These are phyloP conservation scores for Fabriciana adippe DNA, from an alignment of 2,888 invertebrate species.

Conservation along the genomic window DNA sequence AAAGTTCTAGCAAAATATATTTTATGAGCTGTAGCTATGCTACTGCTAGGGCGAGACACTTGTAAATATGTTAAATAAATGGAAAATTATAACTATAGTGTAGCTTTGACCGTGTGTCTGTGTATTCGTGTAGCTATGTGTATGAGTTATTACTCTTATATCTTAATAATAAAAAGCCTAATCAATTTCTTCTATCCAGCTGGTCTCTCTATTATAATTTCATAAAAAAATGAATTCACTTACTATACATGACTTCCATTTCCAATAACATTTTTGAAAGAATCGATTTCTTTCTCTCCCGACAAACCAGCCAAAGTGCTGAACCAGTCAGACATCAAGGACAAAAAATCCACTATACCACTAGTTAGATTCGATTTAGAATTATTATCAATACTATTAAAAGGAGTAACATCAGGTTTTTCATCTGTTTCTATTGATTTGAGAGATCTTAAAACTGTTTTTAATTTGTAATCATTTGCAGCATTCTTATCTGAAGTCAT, in stretches of 20 bases:
- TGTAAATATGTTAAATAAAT: too few relatives aligned
- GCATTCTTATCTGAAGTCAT: constrained; percentile 2
- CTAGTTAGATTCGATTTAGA: neutral
- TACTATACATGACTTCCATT: constrained; percentile 14
- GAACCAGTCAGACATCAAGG: constrained; percentile 56
- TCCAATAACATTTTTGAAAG: neutral
- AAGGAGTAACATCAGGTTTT: neutral
- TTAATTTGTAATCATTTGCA: constrained; percentile 13
- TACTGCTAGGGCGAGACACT: too few relatives aligned
- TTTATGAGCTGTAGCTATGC: too few relatives aligned
- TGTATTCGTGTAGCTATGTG: too few relatives aligned
- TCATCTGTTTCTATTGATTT: constrained; percentile 27
- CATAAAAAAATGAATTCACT: neutral
- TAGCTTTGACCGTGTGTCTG: too few relatives aligned
- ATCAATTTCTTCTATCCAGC: too few relatives aligned
- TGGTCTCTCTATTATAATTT: too few relatives aligned
- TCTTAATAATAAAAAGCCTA: too few relatives aligned
- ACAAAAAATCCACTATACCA: constrained; percentile 49
- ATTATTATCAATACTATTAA: neutral
- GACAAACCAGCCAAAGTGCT: constrained; percentile 46
- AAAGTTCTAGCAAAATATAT: too few relatives aligned
- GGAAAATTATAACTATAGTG: too few relatives aligned
- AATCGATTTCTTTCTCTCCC: constrained; percentile 33
- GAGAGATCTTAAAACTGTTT: constrained; percentile 29
- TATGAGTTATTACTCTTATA: too few relatives aligned